Evolutionary conservation across 2,113 vertebrate species (phyloP).

Genomic region (Amphiprion percula): DNA sequence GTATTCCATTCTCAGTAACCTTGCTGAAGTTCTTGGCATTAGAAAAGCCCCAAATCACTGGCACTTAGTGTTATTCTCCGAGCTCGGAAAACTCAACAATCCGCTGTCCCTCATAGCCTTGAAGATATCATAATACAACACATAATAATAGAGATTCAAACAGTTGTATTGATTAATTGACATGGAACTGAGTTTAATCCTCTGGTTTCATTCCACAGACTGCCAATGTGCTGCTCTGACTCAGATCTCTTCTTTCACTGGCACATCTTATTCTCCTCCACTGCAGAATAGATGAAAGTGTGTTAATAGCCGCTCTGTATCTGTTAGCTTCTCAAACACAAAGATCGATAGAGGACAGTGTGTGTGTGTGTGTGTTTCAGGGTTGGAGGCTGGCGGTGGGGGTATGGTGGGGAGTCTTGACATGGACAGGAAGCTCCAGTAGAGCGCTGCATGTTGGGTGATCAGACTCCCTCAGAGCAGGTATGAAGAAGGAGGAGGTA

Average conservation of each 20-base stretch:
- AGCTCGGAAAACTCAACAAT: background rate
- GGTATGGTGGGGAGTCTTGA: constrained; percentile 37
- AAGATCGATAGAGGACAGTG: constrained; percentile 41
- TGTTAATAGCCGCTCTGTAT: constrained; percentile 58
- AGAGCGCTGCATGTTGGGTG: constrained; percentile 22
- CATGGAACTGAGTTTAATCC: constrained; percentile 27
- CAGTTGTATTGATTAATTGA: constrained; percentile 45
- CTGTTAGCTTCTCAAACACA: constrained; percentile 55
- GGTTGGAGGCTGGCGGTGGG: constrained; percentile 2
- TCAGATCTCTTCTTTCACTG: constrained; percentile 38
- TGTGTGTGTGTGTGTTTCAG: constrained; percentile 4
- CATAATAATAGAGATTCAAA: constrained; percentile 9
- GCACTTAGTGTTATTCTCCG: background rate
- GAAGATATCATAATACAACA: background rate
- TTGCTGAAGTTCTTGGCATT: background rate
- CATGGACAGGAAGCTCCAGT: constrained; percentile 40
- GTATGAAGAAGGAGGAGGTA: constrained; percentile 6
- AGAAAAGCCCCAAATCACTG: background rate
- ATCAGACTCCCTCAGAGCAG: constrained; percentile 34
- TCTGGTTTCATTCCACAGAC: background rate
- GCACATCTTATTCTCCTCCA: constrained; percentile 21
- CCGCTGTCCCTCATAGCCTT: background rate
- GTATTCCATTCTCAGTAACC: background rate
- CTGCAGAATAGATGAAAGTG: constrained; percentile 44
- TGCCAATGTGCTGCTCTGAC: constrained; percentile 13